Conservation (phyloP, 2,797 vertebrate species). For the Cirrhinus molitorella region DNA sequence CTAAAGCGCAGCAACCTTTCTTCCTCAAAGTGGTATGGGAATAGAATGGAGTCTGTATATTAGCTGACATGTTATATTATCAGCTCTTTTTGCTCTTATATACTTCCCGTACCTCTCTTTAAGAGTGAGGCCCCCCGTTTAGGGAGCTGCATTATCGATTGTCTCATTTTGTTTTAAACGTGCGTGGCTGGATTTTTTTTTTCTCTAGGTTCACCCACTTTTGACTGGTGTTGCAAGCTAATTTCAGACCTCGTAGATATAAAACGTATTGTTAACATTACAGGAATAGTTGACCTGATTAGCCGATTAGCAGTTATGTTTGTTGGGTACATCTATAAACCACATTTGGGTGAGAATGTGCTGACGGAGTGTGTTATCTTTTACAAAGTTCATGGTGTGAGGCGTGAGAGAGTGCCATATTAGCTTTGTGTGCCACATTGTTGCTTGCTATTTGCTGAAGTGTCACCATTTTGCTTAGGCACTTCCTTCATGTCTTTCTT, state of each 20-base stretch:
- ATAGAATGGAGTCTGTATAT: slow-evolving; percentile 19
- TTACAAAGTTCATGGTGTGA: neutral
- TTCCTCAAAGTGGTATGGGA: slow-evolving; percentile 37
- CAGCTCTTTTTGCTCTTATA: slow-evolving; percentile 21
- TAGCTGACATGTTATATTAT: slow-evolving; percentile 37
- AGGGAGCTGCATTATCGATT: neutral
- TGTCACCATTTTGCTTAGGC: slow-evolving; percentile 33
- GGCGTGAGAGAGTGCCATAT: neutral
- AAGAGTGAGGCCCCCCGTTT: neutral
- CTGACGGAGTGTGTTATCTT: neutral
- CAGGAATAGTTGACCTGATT: neutral
- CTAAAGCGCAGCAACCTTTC: slow-evolving; percentile 61
- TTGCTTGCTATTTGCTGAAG: slow-evolving; percentile 20
- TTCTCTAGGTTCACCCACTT: neutral
- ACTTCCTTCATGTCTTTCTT: neutral
- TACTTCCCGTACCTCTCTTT: neutral
- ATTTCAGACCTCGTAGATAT: neutral
- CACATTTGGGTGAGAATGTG: neutral
- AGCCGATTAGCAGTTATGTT: neutral
- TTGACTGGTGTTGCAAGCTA: neutral
- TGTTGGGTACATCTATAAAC: neutral
- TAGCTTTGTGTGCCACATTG: neutral
- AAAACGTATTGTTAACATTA: neutral
- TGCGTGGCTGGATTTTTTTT: neutral
- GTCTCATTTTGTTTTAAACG: too few species aligned